phyloP scores from a whole-genome alignment of 2,888 invertebrate genomes.

The Lithophane leautieri region DNA sequence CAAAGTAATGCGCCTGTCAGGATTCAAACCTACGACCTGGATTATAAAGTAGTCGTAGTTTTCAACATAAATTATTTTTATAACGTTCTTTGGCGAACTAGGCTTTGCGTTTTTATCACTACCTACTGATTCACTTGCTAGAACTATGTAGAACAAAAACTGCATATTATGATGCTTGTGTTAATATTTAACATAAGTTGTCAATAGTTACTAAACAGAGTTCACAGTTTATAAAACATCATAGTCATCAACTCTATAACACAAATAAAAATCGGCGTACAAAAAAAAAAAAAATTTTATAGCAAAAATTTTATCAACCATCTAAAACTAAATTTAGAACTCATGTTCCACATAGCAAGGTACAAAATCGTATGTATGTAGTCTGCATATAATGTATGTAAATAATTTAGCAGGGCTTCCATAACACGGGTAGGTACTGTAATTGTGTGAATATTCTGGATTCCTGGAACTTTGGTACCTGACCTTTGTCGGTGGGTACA shows the following conservation, averaged over 20 bases:
- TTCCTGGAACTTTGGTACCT: conserved; percentile 51
- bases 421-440: conserved; percentile 55
- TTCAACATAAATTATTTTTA: not conserved
- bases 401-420: conserved; percentile 53
- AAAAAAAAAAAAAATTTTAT: conserved; percentile 22
- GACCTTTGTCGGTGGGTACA: conserved; percentile 54
- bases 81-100: not conserved
- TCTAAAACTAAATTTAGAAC: conserved; percentile 2
- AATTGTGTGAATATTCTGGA: conserved; percentile 66
- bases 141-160: not conserved
- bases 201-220: not conserved
- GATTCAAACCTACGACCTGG: too few species aligned
- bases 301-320: not conserved
- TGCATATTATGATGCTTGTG: not conserved
- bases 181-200: not conserved
- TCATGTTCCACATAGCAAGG: not conserved
- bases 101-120: not conserved
- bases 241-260: not conserved
- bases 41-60: not conserved
- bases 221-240: conserved; percentile 8
- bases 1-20: too few species aligned
- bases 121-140: too few species aligned
- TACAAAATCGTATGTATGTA: conserved; percentile 26
- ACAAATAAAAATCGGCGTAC: not conserved
- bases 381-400: conserved; percentile 20